These are phyloP conservation scores for Chaitophorus viminalis DNA, from an alignment of 2,888 invertebrate species.

Conservation along the genomic window DNA sequence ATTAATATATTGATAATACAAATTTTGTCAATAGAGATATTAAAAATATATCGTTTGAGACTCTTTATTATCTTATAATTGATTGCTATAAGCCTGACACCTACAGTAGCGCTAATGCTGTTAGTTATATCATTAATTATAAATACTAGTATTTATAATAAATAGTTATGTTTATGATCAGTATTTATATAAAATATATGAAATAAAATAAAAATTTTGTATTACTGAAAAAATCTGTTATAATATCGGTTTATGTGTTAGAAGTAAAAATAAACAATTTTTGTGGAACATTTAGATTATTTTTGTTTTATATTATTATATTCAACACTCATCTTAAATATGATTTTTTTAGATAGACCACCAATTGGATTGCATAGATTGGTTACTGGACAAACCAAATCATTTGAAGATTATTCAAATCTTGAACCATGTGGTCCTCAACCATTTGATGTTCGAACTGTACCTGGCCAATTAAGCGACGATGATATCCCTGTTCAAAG, in stretches of 20 bases:
- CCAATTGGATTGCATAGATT: conserved; percentile 65
- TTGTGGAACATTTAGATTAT: background rate
- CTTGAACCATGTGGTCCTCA: conserved; percentile 69
- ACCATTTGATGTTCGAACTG: conserved; percentile 71
- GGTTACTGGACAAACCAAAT: conserved; percentile 65
- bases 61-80: too few relatives aligned
- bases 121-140: too few relatives aligned
- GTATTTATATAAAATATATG: too few relatives aligned
- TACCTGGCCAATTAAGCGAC: conserved; percentile 69
- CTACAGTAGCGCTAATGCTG: too few relatives aligned
- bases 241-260: background rate
- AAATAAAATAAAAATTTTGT: too few relatives aligned
- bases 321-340: background rate
- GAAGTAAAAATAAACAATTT: background rate
- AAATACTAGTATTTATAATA: too few relatives aligned
- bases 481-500: conserved; percentile 66
- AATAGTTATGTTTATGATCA: too few relatives aligned
- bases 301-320: background rate
- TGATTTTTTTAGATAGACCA: conserved; percentile 61
- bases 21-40: too few relatives aligned
- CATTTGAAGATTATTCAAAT: conserved; percentile 68
- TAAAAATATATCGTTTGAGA: too few relatives aligned
- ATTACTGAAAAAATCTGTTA: background rate
- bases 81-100: too few relatives aligned
- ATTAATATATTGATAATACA: too few relatives aligned